These are phyloP conservation scores for Agrotis clavis DNA, from an alignment of 2,888 invertebrate genomes.

Conservation along the genomic window DNA sequence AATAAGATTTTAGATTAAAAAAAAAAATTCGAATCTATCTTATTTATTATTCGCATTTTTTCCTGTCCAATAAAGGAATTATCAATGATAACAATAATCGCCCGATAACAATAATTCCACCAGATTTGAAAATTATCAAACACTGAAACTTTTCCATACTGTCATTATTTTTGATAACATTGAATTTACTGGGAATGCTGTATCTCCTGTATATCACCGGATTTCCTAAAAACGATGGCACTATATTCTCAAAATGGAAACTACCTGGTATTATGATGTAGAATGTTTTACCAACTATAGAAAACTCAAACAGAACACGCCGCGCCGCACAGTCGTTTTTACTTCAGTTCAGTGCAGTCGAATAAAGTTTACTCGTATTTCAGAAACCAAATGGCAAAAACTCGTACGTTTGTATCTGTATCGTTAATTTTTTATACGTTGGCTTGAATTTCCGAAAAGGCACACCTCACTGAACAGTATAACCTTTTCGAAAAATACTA, in stretches of 20 bases:
- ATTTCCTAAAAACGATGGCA: conserved; percentile 15
- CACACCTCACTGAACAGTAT: background rate
- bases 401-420: conserved; percentile 5
- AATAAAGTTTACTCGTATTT: conserved; percentile 33
- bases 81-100: conserved; percentile 38
- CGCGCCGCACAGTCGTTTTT: conserved; percentile 1
- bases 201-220: background rate
- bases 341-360: conserved; percentile 15
- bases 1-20: background rate
- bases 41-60: conserved; percentile 7
- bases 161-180: conserved; percentile 21
- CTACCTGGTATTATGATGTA: no score
- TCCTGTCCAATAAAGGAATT: conserved; percentile 1
- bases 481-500: background rate
- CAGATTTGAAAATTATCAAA: conserved; percentile 24
- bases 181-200: background rate
- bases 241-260: background rate
- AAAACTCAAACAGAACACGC: conserved; percentile 1
- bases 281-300: background rate
- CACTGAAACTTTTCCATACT: conserved; percentile 3
- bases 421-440: conserved; percentile 12
- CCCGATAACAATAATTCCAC: conserved; percentile 27
- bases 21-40: background rate
- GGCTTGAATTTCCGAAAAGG: conserved; percentile 14
- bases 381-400: conserved; percentile 28